Conservation (phyloP, 1,140 invertebrate genomes). For the Platorchestia sp. region DNA sequence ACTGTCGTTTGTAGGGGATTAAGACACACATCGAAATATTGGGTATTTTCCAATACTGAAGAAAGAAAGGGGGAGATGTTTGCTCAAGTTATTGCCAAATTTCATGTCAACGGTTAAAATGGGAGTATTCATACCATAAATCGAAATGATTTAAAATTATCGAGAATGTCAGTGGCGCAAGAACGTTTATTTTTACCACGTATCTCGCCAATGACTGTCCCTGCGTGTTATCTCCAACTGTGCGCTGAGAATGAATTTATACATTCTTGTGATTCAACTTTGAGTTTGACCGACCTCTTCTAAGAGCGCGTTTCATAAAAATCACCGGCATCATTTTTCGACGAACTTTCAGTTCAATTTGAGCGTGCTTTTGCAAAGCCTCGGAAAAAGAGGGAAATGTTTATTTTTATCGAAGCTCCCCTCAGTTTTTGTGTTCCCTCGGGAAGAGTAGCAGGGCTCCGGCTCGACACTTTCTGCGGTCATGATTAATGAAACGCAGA, state of each 20-base stretch:
- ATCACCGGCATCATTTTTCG: neutral
- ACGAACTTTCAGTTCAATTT: conserved; percentile 26
- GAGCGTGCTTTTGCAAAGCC: neutral
- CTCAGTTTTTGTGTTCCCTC: conserved; percentile 32
- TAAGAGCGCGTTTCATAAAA: neutral
- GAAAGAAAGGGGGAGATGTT: too few species aligned
- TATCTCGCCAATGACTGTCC: too few species aligned
- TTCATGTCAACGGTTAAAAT: too few species aligned
- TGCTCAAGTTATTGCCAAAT: too few species aligned
- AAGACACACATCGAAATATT: too few species aligned
- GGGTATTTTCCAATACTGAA: too few species aligned
- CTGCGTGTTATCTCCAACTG: neutral
- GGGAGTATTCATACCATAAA: too few species aligned
- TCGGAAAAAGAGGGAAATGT: neutral
- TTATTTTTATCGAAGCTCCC: conserved; percentile 45
- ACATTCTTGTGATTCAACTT: neutral
- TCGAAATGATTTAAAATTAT: too few species aligned
- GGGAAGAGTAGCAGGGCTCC: neutral
- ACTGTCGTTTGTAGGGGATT: too few species aligned
- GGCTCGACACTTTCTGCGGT: conserved; percentile 4
- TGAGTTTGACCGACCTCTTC: neutral
- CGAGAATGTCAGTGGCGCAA: too few species aligned
- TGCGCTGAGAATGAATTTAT: neutral
- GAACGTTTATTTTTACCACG: too few species aligned
- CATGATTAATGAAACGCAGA: neutral